Evolutionary conservation across 2,888 invertebrate genomes (phyloP).

Genomic region (Meteorus cinctellus): DNA sequence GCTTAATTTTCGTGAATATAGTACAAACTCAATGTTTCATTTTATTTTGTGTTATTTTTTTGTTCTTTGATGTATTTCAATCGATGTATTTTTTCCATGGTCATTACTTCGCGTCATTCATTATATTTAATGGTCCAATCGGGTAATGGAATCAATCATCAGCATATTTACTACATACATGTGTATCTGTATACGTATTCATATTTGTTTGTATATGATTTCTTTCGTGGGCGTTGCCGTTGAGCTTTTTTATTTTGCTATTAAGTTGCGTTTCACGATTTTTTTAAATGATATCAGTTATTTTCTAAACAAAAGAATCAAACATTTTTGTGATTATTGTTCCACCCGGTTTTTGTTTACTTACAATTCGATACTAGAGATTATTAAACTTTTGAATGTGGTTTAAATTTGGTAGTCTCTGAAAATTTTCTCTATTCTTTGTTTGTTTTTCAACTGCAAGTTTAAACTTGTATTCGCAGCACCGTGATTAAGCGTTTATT

Average conservation of each 20-base stretch:
- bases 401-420: too few relatives aligned
- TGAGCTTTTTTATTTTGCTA: conserved; percentile 59
- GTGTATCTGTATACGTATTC: background rate
- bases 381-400: too few relatives aligned
- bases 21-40: background rate
- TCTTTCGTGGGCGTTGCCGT: conserved; percentile 26
- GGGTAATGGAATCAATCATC: background rate
- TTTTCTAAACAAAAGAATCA: background rate
- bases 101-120: background rate
- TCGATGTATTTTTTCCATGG: background rate
- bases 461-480: too few relatives aligned
- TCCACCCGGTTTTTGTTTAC: background rate
- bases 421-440: too few relatives aligned
- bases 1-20: background rate
- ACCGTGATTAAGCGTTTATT: too few relatives aligned
- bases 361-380: too few relatives aligned
- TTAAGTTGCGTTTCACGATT: conserved; percentile 63
- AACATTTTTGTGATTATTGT: background rate
- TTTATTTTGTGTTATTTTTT: background rate
- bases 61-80: background rate
- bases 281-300: conserved; percentile 53
- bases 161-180: background rate
- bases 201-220: background rate
- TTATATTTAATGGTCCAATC: conserved; percentile 16
- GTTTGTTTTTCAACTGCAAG: too few relatives aligned